These are phyloP conservation scores for Scaeva pyrastri DNA, from an alignment of 2,888 invertebrate species.

Conservation along the genomic window DNA sequence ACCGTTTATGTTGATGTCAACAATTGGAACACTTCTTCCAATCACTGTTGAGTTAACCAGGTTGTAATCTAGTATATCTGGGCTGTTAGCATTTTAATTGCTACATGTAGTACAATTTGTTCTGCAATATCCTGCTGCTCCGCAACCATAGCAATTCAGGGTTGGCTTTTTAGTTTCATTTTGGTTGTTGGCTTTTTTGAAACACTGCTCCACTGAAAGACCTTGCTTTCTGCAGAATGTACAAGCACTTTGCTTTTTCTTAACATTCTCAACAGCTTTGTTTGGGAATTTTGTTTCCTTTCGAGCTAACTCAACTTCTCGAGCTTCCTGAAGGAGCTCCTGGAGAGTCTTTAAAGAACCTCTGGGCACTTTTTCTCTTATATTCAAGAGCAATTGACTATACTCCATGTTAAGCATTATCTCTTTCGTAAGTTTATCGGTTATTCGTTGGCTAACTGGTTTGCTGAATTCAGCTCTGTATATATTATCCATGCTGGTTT, in stretches of 20 bases:
- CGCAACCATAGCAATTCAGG: background rate
- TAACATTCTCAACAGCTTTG: background rate
- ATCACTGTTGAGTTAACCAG: background rate
- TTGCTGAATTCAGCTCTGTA: background rate
- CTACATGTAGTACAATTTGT: too few species aligned
- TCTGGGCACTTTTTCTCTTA: background rate
- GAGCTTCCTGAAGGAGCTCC: background rate
- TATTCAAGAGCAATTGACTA: background rate
- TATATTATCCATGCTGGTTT: background rate
- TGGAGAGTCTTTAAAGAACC: background rate
- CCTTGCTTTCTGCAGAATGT: background rate
- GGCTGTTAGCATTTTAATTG: too few species aligned
- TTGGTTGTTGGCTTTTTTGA: slow-evolving; percentile 2
- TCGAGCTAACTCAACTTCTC: background rate
- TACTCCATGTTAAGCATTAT: background rate
- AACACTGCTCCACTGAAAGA: background rate
- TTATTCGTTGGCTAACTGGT: background rate
- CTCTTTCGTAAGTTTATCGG: background rate
- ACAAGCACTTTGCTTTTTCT: too few species aligned
- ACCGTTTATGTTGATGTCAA: slow-evolving; percentile 22
- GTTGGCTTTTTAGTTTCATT: background rate
- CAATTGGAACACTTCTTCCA: slow-evolving; percentile 21
- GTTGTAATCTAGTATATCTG: too few species aligned
- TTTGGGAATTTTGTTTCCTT: background rate
- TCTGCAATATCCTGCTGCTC: too few species aligned